Base-by-base conservation (phyloP, 2,888 invertebrate species). In the Dusona sp. region DNA sequence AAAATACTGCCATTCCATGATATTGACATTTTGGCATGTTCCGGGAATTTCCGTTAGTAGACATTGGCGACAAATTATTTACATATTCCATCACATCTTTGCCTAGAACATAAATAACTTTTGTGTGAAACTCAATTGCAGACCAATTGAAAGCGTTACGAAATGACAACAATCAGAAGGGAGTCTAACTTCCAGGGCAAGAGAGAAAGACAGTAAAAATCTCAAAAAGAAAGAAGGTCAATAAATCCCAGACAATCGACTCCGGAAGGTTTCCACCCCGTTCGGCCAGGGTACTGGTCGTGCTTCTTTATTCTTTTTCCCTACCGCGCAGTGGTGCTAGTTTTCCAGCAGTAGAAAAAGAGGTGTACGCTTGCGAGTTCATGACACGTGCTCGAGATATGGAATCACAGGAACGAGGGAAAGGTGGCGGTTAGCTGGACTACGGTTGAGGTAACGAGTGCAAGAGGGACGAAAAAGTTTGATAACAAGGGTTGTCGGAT, bases 321-420 rank as follows among this genome's bases (percentile, higher is more conserved):
- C 19, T 25, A 22, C 48, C 75, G 45, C 48, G 22, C 64, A 51
- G 38, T 51, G 11, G 29, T 25, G 11, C 29, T 45, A 25, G 73
- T 48, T 85, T 85, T 79, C 29, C 65, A 67, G 72, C 54, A 54
- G n/a, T 19, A 4, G 38, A 72, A 70, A 78, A 81, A 84, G 72
- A 78, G 81, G 85, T 88, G 25, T 45, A n/a, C 7, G 84, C 83
- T 91, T 86, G 84, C 78, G 89, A 80, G 89, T 89, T 83, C 88
- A 65, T 87, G 88, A 90, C 90, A 90, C 92, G 91, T 89, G 88
- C 86, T 80, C 65, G 80, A 81, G 86, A 81, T 84, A 86, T 84
- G 54, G 80, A 86, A 81, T 80, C 61, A 67, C 57, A 51, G 73
- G 54, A 51, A 33, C 22, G 29, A 36, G 61, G 29, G 67, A 51